Conservation (phyloP, 2,888 invertebrate species). For the Lasioglossum marginatum region DNA sequence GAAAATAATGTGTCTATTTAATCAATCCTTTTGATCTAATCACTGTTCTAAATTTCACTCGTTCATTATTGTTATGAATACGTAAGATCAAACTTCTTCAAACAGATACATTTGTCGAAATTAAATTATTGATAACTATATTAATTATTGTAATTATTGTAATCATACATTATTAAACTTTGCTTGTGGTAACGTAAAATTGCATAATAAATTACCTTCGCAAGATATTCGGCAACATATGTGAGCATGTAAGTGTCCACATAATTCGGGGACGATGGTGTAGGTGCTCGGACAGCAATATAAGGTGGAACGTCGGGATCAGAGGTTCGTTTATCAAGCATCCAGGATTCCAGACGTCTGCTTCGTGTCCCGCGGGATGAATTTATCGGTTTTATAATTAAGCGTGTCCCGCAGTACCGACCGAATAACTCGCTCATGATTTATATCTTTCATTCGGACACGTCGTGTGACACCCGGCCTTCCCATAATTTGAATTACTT, state of each 20-base stretch:
- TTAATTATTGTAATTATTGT: too few relatives aligned
- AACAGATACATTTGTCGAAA: too few relatives aligned
- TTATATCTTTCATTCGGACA: slow-evolving; percentile 73
- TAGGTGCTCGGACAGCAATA: slow-evolving; percentile 38
- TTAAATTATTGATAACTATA: not conserved
- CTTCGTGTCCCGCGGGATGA: slow-evolving; percentile 75
- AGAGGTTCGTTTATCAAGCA: slow-evolving; percentile 80
- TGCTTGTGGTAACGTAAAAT: too few relatives aligned
- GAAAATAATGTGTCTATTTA: too few relatives aligned
- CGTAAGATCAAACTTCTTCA: too few relatives aligned
- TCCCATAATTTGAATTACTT: not conserved
- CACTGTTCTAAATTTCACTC: too few relatives aligned
- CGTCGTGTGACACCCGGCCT: slow-evolving; percentile 8
- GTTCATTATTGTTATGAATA: too few relatives aligned
- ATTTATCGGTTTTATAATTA: slow-evolving; percentile 84
- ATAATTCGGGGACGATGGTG: slow-evolving; percentile 1
- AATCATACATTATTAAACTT: too few relatives aligned
- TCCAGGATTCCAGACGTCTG: slow-evolving; percentile 78
- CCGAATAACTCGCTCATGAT: slow-evolving; percentile 75
- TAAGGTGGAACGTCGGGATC: slow-evolving; percentile 72
- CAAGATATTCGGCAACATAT: not conserved
- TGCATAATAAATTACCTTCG: not conserved
- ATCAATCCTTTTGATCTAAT: too few relatives aligned
- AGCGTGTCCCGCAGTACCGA: slow-evolving; percentile 75
- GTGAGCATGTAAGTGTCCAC: not conserved